Conservation (phyloP, 2,113 vertebrate genomes). For the Perognathus longimembris region DNA sequence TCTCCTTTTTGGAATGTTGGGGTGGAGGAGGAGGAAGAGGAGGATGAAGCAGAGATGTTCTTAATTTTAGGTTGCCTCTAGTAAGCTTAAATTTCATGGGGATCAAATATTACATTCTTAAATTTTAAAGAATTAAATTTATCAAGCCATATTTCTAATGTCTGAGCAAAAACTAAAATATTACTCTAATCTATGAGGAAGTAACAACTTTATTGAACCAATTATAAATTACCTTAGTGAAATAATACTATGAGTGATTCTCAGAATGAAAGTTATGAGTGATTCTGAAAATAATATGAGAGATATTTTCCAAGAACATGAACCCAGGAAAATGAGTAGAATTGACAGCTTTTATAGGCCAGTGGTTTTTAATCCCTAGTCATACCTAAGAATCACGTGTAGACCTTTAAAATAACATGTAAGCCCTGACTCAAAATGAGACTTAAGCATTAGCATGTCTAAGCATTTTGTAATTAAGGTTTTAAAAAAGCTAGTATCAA, state of each 20-base stretch:
- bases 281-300: not conserved
- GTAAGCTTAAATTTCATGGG: not conserved
- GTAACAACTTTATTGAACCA: not conserved
- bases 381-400: not conserved
- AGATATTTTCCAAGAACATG: not conserved
- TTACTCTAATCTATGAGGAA: constrained; percentile 1
- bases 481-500: not conserved
- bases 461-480: not conserved
- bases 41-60: not conserved
- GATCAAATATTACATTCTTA: constrained; percentile 20
- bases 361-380: not conserved
- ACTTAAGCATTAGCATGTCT: not conserved
- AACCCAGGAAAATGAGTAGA: not conserved
- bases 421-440: not conserved
- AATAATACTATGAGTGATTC: no score
- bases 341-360: not conserved
- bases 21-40: not conserved
- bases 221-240: no score
- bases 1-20: not conserved
- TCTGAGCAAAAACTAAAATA: not conserved
- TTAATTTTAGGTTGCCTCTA: not conserved
- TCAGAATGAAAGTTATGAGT: not conserved
- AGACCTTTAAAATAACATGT: not conserved
- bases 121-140: not conserved
- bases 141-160: not conserved